Conservation (phyloP, 2,888 invertebrate species). For the Brenthis daphne region DNA sequence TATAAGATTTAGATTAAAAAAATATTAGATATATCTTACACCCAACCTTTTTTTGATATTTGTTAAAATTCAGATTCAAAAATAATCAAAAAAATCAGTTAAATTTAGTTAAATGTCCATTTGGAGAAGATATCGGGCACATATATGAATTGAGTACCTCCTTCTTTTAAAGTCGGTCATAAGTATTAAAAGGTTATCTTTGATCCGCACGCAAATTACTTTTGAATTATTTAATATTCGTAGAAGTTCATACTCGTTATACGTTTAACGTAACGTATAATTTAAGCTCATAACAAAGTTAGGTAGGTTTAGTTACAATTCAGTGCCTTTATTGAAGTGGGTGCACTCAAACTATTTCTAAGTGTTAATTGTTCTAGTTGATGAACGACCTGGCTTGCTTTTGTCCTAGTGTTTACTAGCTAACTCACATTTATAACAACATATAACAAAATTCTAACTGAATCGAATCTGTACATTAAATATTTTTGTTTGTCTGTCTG, state of each 20-base stretch:
- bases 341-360: conserved; percentile 15
- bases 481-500: no score
- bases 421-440: background rate
- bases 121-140: no score
- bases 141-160: no score
- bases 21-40: no score
- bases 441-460: background rate
- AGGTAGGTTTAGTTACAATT: conserved; percentile 9
- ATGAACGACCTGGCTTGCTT: conserved; percentile 8
- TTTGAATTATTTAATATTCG: background rate
- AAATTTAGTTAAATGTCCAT: no score
- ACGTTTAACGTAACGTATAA: background rate
- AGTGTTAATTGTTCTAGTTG: conserved; percentile 17
- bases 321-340: conserved; percentile 9
- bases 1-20: no score
- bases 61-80: no score
- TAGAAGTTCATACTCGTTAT: background rate
- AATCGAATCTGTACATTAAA: no score
- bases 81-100: no score
- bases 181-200: background rate
- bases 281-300: conserved; percentile 10
- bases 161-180: no score
- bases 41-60: no score
- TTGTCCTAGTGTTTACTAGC: background rate
- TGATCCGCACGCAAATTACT: background rate